Percentiles rank a stretch among this genome's conserved stretches.
Conservation (phyloP, 1,140 invertebrate genomes). For the Eriosoma lanigerum region DNA sequence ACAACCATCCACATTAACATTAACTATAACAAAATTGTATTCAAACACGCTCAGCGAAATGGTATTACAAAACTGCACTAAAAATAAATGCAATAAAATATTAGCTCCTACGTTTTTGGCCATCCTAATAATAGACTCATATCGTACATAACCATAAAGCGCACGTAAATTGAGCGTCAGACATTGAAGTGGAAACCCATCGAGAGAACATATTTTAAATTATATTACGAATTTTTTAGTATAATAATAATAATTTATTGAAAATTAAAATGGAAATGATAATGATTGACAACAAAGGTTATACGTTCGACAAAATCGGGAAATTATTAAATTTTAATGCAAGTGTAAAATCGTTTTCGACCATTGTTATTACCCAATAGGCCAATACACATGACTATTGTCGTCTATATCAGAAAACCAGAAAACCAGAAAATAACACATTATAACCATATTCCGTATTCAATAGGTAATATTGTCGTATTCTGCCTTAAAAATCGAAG, state of each 20-base stretch:
- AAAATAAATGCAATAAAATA: neutral
- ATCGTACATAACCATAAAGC: neutral
- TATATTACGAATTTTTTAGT: too few species aligned
- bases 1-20: too few species aligned
- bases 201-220: neutral
- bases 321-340: neutral
- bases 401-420: too few species aligned
- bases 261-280: neutral
- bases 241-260: neutral
- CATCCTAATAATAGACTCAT: conserved; percentile 9
- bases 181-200: neutral
- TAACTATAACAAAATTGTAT: too few species aligned
- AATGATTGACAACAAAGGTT: conserved; percentile 1
- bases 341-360: neutral
- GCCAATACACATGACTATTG: neutral
- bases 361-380: neutral
- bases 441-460: neutral
- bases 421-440: neutral
- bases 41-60: neutral
- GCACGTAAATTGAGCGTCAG: neutral
- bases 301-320: neutral
- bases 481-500: too few species aligned
- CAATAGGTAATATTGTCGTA: too few species aligned
- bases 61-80: neutral
- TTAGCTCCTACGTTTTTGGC: neutral